Conservation (phyloP, 2,797 vertebrate species). For the Xenopus petersii region DNA sequence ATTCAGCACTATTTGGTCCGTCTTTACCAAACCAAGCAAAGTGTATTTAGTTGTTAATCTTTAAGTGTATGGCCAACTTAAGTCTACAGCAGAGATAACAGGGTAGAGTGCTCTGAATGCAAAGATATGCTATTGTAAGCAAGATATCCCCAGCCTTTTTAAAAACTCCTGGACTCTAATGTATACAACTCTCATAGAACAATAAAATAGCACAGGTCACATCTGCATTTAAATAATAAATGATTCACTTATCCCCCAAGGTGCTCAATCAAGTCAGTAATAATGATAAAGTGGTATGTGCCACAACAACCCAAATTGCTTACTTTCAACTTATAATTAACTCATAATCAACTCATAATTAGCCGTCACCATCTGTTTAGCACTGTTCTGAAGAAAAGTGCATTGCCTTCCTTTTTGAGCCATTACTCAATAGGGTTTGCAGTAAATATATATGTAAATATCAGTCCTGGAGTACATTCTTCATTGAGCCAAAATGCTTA, state of each 20-base stretch:
- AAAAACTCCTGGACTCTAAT: not conserved
- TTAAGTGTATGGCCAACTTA: too few relatives aligned
- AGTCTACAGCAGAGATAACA: too few relatives aligned
- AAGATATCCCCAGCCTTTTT: not conserved
- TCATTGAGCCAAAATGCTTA: too few relatives aligned
- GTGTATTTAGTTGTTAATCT: too few relatives aligned
- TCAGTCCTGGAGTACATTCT: too few relatives aligned
- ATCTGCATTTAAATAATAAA: constrained; percentile 33
- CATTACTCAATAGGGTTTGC: too few relatives aligned
- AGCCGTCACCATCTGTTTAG: constrained; percentile 28
- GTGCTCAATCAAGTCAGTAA: constrained; percentile 43
- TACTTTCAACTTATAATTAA: constrained; percentile 7
- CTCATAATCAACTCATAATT: constrained; percentile 35
- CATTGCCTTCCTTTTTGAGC: not conserved
- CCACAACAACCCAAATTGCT: constrained; percentile 29
- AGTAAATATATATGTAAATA: too few relatives aligned
- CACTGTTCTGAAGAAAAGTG: not conserved
- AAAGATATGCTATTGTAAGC: too few relatives aligned
- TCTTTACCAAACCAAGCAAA: too few relatives aligned
- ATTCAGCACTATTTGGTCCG: too few relatives aligned
- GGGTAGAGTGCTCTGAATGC: too few relatives aligned
- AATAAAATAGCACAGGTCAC: constrained; percentile 17
- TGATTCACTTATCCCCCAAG: constrained; percentile 39
- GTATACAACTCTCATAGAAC: not conserved
- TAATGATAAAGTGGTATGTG: constrained; percentile 39